Base-by-base conservation (phyloP, 2,113 vertebrate genomes). In the Hippocampus comes region DNA sequence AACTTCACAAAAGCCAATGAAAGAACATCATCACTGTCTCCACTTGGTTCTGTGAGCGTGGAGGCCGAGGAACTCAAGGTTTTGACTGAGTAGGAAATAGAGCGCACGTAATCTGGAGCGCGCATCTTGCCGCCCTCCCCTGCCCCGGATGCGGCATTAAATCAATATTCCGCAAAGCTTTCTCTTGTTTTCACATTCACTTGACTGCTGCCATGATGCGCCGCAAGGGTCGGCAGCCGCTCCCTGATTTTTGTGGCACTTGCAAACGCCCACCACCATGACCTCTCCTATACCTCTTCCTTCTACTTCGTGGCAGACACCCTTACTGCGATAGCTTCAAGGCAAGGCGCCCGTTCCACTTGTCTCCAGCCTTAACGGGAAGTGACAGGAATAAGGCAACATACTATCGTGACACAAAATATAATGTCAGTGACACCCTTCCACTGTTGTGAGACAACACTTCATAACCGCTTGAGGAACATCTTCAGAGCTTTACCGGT, bases 101-200 rank as follows among this genome's bases (percentile, higher is more conserved):
- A 96, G 95, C 95, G 89, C 93, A 88, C 82, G 93, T 95, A 96
- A 97, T 95, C 90, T 57, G 89, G 85, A 91, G 92, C 77, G 89
- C 90, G 90, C 93, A 94, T 92, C 92, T 91, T 94, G 91, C 68
- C 91, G 92, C 89, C 87, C 91, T 92, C 92, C 92, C 89, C 87
- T 92, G 93, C 92, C 89, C 93, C 91, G 95, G 90, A 88, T 90
- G 92, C 93, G 89, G 93, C 93, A 94, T 97, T 95, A 96, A 95
- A 96, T 97, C 94, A 94, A 96, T 96, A 96, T 93, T 93, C 93
- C 89, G 89, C 92, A 93, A 94, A 94, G 94, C 92, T 91, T 94
- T 95, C 93, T 86, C 91, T 92, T 94, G 93, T 95, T 94, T 93
- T 92, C 90, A 92, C 94, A 89, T 95, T 94, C 94, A 95, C 91